Conservation (phyloP, 2,888 invertebrate species). For the Ischnus inquisitorius region DNA sequence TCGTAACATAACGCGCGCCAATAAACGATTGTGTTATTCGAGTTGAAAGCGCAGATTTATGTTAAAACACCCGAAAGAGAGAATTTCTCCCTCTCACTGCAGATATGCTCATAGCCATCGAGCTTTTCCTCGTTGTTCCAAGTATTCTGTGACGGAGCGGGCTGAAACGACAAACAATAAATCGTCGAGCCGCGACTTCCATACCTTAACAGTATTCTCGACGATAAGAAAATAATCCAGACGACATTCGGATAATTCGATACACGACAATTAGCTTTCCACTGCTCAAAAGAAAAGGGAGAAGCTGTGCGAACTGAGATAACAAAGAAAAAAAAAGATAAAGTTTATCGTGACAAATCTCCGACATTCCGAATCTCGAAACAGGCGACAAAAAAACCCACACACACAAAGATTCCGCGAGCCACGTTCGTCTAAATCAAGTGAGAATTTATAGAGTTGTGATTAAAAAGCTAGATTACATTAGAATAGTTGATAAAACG, state of each 20-base stretch:
- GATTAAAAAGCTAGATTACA: conserved; percentile 11
- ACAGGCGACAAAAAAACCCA: not conserved
- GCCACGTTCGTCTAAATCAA: conserved; percentile 3
- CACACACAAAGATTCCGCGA: not conserved
- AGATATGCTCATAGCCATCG: not conserved
- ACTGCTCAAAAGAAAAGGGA: conserved; percentile 5
- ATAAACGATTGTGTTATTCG: conserved; percentile 7
- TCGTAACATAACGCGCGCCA: not conserved
- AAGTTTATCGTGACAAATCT: not conserved
- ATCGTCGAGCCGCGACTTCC: not conserved
- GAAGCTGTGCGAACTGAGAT: not conserved
- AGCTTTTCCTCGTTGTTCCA: not conserved
- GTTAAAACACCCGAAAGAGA: not conserved
- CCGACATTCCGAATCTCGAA: not conserved
- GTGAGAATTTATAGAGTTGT: conserved; percentile 39
- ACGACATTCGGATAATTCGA: not conserved
- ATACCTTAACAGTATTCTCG: not conserved
- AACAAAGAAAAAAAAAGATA: not conserved
- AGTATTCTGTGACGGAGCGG: not conserved
- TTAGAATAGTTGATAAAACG: conserved; percentile 23
- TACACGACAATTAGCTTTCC: not conserved
- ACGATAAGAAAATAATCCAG: not conserved
- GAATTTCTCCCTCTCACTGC: not conserved
- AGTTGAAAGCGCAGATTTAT: not conserved
- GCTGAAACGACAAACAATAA: conserved; percentile 20